Percentiles rank a stretch among this genome's conserved stretches.
phyloP scores from a whole-genome alignment of 2,113 vertebrate species.

The Tragulus kanchil region DNA sequence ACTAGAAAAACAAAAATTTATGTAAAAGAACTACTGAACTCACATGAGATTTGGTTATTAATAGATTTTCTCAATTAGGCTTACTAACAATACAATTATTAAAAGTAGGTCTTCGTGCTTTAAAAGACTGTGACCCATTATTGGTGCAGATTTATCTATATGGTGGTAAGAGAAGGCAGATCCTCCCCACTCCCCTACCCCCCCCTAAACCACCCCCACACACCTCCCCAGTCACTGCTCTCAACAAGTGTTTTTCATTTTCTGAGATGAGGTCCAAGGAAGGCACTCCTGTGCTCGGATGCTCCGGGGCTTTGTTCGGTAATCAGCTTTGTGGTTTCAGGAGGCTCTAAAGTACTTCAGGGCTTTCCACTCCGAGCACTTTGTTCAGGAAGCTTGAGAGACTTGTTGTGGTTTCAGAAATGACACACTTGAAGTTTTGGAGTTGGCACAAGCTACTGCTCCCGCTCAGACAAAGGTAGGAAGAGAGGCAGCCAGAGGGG shows the following conservation, averaged over 20 bases:
- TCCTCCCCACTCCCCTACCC: background rate
- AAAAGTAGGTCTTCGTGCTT: background rate
- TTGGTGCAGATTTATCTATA: background rate
- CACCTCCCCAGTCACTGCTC: background rate
- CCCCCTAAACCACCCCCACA: background rate
- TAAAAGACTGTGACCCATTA: background rate
- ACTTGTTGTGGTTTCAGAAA: slow-evolving; percentile 76
- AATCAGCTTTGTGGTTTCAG: slow-evolving; percentile 53
- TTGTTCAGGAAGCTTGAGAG: slow-evolving; percentile 73
- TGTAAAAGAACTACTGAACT: background rate
- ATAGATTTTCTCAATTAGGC: background rate
- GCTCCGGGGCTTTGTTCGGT: background rate
- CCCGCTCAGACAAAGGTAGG: background rate
- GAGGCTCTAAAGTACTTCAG: slow-evolving; percentile 59
- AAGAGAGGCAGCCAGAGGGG: slow-evolving; percentile 14
- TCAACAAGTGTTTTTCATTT: background rate
- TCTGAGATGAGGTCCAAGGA: background rate
- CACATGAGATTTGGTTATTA: background rate
- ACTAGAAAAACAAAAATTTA: background rate
- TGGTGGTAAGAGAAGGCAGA: background rate
- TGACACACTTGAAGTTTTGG: slow-evolving; percentile 33
- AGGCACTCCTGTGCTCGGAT: background rate
- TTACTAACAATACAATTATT: background rate
- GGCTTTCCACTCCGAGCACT: slow-evolving; percentile 21
- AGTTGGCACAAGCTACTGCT: slow-evolving; percentile 14